phyloP scores from a whole-genome alignment of 2,888 invertebrate genomes.

The Hypercompe scribonia region DNA sequence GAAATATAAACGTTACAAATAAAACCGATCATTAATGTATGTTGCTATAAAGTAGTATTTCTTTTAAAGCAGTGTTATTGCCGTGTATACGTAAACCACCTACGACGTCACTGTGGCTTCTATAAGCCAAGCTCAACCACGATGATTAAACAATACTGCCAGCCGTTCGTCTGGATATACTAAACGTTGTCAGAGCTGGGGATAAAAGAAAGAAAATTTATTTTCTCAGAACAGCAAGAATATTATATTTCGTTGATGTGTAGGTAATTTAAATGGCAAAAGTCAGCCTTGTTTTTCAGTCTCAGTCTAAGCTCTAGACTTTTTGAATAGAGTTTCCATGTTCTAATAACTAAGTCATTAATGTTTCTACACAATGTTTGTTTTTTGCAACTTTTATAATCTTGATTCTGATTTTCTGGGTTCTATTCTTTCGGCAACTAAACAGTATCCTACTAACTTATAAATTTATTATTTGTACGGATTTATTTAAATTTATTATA shows the following conservation, averaged over 20 bases:
- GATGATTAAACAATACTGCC: conserved; percentile 10
- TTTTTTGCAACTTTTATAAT: background rate
- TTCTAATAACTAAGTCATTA: background rate
- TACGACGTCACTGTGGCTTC: conserved; percentile 5
- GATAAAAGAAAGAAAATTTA: conserved; percentile 14
- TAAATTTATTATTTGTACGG: background rate
- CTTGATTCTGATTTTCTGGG: background rate
- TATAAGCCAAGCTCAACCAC: conserved; percentile 12
- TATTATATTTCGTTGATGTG: background rate
- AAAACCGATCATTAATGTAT: conserved; percentile 3
- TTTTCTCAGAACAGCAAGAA: conserved; percentile 8
- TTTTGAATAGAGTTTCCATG: background rate
- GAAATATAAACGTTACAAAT: conserved; percentile 7
- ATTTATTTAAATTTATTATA: background rate
- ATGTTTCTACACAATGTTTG: background rate
- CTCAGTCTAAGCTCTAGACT: background rate
- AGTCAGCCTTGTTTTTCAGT: background rate
- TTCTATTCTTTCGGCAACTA: background rate
- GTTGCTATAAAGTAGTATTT: conserved; percentile 10
- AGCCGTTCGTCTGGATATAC: conserved; percentile 11
- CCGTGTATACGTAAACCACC: conserved; percentile 14
- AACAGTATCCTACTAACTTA: background rate
- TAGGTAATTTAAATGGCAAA: background rate
- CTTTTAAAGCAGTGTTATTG: conserved; percentile 15
- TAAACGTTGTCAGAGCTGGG: conserved; percentile 9